Evolutionary conservation across 2,113 vertebrate genomes (phyloP).

Genomic region (Oriolus oriolus): DNA sequence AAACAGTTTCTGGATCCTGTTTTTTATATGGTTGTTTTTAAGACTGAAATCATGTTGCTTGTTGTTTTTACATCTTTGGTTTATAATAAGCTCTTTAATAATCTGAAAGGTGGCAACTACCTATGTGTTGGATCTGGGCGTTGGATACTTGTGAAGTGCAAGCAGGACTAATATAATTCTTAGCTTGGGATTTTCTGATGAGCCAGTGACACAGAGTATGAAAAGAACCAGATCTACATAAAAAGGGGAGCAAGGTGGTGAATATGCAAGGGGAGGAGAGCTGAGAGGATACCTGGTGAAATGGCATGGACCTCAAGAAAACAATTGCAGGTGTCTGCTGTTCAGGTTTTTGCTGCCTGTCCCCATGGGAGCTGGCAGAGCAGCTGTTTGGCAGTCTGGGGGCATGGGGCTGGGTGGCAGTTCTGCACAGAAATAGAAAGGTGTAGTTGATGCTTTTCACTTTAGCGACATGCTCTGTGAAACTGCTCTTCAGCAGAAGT

Average conservation of each 20-base stretch:
- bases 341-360: neutral
- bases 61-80: neutral
- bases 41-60: neutral
- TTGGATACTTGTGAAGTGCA: neutral
- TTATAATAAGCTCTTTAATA: neutral
- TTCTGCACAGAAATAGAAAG: conserved; percentile 27
- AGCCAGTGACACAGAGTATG: neutral
- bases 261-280: neutral
- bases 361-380: neutral
- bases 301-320: neutral
- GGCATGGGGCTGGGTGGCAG: neutral
- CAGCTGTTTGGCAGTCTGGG: neutral
- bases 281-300: neutral
- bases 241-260: neutral
- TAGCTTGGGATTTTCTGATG: neutral
- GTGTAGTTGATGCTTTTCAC: neutral
- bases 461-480: neutral
- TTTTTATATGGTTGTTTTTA: neutral
- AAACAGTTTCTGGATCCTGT: neutral
- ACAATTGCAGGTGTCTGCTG: neutral
- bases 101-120: neutral
- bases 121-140: neutral
- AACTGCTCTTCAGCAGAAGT: neutral
- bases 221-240: neutral
- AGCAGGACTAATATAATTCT: neutral